Evolutionary conservation across 2,888 invertebrate species (phyloP), one percentile per base, ranked within the genome.

Genomic region (Heliothis peltigera): DNA sequence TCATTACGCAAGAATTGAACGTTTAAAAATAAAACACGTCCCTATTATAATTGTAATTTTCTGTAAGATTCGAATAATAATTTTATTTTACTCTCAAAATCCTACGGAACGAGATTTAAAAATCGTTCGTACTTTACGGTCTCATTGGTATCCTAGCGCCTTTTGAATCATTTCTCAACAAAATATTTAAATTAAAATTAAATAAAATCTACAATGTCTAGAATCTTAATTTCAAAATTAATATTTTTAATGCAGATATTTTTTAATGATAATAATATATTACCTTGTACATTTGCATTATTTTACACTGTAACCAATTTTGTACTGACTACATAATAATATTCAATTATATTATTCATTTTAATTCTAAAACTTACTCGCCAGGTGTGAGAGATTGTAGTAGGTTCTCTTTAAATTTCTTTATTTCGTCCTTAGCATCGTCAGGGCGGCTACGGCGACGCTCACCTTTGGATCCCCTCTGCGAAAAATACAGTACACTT

Each of bases 351-450:
- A 32, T 12, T 32, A 17, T 39, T 4, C 12, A 15, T 15, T 4
- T n/a, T n/a, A n/a, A 15, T n/a, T 51, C 44, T 1, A 61, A 54
- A 53, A 91, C 93, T 92, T 81, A 94, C 94, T 91, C 91, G 72
- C 88, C 89, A 48, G 82, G 70, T 35, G 90, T 74, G 55, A 91
- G 81, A 25, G 93, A 89, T 72, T 92, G 91, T 22, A 94, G 85
- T 17, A 93, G 85, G 74, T 88, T 91, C 72, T 94, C 93, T 76
- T 94, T 94, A 70, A 93, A 92, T 78, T 92, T 91, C 80, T 90
- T 92, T 77, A 93, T 91, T 86, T 94, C 94, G 21, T 92, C 92
- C 52, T 84, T 85, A 4, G 82, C 81, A 51, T 88, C 88, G 10
- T 90, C 89, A 21, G 87, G 84, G 55, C 84, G 82, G 71, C 90